A percentile compares a stretch with the other conserved stretches of the same genome.
These are phyloP conservation scores for Agrypnia vestita DNA, from an alignment of 1,140 invertebrate species.

Conservation along the genomic window DNA sequence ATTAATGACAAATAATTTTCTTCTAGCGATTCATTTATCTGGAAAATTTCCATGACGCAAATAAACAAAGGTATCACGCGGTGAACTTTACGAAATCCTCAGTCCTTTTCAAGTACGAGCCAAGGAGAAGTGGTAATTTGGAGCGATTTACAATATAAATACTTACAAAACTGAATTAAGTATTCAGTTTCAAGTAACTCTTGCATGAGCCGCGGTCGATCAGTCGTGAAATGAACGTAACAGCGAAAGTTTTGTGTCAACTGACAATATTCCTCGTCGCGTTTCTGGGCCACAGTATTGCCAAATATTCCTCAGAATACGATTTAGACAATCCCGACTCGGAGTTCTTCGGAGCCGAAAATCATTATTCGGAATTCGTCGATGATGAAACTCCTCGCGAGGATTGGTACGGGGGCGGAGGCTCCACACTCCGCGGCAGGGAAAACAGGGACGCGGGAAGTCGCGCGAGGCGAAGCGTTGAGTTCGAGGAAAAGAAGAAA, in stretches of 20 bases:
- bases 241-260: constrained; percentile 59
- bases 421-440: constrained; percentile 18
- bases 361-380: constrained; percentile 47
- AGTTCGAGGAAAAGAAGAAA: constrained; percentile 63
- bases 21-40: neutral
- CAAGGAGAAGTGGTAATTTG: constrained; percentile 56
- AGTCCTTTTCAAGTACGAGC: constrained; percentile 36
- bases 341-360: constrained; percentile 25
- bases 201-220: constrained; percentile 54
- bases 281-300: constrained; percentile 55
- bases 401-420: constrained; percentile 1
- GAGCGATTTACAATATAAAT: constrained; percentile 56
- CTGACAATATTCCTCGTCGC: constrained; percentile 57
- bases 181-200: constrained; percentile 58
- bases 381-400: constrained; percentile 38
- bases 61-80: constrained; percentile 15
- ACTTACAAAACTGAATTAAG: constrained; percentile 58
- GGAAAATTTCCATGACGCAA: constrained; percentile 2
- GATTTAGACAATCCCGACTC: constrained; percentile 47
- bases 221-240: constrained; percentile 55
- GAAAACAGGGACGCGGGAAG: constrained; percentile 28
- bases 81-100: constrained; percentile 52
- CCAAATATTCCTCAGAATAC: constrained; percentile 43
- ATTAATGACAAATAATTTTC: neutral
- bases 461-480: constrained; percentile 57